These are phyloP conservation scores for Hippolais icterina DNA, from an alignment of 2,113 vertebrate genomes.

Conservation along the genomic window DNA sequence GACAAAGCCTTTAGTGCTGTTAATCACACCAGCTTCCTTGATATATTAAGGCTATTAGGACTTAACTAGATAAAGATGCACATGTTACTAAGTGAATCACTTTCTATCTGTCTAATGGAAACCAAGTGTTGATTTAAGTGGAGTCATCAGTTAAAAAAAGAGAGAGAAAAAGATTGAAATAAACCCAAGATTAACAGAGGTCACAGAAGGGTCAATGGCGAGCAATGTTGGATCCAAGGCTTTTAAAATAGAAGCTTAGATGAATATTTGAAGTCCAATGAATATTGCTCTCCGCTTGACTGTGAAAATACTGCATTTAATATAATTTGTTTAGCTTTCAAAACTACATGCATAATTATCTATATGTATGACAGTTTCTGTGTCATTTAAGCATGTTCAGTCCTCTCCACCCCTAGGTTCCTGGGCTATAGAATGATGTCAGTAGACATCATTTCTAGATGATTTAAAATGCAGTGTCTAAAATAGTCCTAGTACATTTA, in stretches of 20 bases:
- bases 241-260: conserved; percentile 13
- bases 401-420: not conserved
- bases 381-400: not conserved
- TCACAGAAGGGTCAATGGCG: not conserved
- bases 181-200: conserved; percentile 56
- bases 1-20: conserved; percentile 31
- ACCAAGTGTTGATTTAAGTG: conserved; percentile 59
- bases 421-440: not conserved
- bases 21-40: conserved; percentile 44
- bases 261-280: not conserved
- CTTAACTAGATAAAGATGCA: conserved; percentile 55
- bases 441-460: not conserved
- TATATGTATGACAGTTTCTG: not conserved
- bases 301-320: not conserved
- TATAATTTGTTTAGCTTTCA: not conserved
- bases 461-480: conserved; percentile 14
- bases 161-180: conserved; percentile 31
- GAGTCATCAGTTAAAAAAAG: conserved; percentile 51
- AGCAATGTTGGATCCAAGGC: not conserved
- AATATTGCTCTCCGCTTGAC: not conserved
- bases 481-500: conserved; percentile 33
- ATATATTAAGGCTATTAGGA: conserved; percentile 47
- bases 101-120: conserved; percentile 53
- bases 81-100: conserved; percentile 42
- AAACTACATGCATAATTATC: not conserved